phyloP scores from a whole-genome alignment of 2,888 invertebrate species.

The Acleris literana region DNA sequence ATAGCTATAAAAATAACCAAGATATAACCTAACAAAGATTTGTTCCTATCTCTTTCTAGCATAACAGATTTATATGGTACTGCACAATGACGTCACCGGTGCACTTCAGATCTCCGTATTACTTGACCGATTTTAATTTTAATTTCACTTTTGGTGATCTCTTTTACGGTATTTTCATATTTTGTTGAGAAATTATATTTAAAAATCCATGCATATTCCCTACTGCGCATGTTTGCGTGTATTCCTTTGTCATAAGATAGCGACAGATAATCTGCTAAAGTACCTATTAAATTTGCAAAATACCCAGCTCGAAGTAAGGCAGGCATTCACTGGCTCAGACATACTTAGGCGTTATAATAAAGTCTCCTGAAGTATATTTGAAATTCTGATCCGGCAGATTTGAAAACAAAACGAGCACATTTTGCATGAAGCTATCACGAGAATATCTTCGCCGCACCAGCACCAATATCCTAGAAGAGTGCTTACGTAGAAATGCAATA shows the following conservation, averaged over 20 bases:
- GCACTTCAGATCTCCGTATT: too few species aligned
- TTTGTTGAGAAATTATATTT: too few species aligned
- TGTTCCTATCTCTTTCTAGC: too few species aligned
- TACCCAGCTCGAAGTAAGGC: not conserved
- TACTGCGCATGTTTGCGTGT: not conserved
- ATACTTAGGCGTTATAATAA: slow-evolving; percentile 18
- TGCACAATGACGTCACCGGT: too few species aligned
- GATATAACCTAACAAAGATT: too few species aligned
- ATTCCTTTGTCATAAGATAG: not conserved
- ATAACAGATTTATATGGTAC: too few species aligned
- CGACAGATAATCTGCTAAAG: not conserved
- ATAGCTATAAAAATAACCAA: too few species aligned
- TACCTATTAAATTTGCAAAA: not conserved
- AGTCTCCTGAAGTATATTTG: slow-evolving; percentile 29
- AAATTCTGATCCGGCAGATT: slow-evolving; percentile 35
- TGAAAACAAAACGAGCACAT: slow-evolving; percentile 36
- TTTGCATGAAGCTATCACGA: slow-evolving; percentile 37
- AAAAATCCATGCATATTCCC: too few species aligned
- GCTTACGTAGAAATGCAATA: slow-evolving; percentile 37
- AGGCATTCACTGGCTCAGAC: not conserved
- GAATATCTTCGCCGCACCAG: slow-evolving; percentile 31
- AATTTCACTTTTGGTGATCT: too few species aligned
- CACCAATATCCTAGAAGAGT: slow-evolving; percentile 32
- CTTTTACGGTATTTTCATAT: too few species aligned
- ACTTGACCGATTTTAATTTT: too few species aligned